A percentile compares a stretch with the other conserved stretches of the same genome.
These are phyloP conservation scores for Sebastes fasciatus DNA, from an alignment of 2,113 vertebrate species.

Conservation along the genomic window DNA sequence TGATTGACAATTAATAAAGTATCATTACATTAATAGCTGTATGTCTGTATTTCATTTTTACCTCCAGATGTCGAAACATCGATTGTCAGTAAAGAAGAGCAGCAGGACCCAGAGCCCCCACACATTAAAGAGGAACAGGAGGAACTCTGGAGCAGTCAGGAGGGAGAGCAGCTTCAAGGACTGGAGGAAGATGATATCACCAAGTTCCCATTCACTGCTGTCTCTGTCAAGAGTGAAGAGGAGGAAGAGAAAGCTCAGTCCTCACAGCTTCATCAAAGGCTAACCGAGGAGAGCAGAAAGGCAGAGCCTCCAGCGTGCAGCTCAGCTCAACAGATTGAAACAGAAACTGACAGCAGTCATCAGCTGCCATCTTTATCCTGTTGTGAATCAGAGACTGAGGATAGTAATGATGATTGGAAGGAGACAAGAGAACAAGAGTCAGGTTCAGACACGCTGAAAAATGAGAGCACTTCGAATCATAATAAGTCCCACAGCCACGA, in stretches of 20 bases:
- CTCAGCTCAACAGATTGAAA: background rate
- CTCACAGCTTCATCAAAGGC: background rate
- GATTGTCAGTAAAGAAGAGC: background rate
- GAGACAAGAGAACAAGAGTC: background rate
- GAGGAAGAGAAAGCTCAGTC: background rate
- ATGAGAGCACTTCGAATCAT: background rate
- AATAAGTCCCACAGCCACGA: background rate
- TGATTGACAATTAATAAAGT: background rate
- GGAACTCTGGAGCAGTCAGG: slow-evolving; percentile 2
- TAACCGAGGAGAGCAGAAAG: background rate
- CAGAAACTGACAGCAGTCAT: background rate
- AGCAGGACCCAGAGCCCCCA: background rate
- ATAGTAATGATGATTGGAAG: slow-evolving; percentile 5
- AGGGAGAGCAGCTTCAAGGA: background rate
- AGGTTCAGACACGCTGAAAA: background rate
- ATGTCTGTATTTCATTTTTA: background rate
- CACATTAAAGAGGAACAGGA: slow-evolving; percentile 33
- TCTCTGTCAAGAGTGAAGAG: slow-evolving; percentile 14
- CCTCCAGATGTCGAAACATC: background rate
- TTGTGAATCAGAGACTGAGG: slow-evolving; percentile 20
- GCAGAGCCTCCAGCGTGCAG: background rate
- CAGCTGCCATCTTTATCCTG: background rate
- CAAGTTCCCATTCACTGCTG: background rate
- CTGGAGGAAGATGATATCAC: background rate
- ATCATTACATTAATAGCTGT: background rate